These are phyloP conservation scores for Phasia obesa DNA, from an alignment of 2,888 invertebrate species.

Conservation along the genomic window DNA sequence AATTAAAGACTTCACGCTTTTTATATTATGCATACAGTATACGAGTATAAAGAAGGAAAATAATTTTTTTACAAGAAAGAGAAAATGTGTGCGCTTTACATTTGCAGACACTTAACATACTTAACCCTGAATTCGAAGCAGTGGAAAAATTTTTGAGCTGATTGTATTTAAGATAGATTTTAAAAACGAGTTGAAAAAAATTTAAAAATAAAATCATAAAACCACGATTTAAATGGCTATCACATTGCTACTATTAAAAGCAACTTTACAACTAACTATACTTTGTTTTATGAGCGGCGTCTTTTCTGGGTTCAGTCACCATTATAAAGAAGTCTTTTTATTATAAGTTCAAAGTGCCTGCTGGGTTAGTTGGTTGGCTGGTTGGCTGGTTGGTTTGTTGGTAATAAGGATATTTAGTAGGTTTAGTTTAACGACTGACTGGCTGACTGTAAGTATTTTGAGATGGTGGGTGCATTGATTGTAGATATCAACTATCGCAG, in stretches of 20 bases:
- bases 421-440: constrained; percentile 1
- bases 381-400: constrained; percentile 5
- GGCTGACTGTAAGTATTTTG: constrained; percentile 37
- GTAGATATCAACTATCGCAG: constrained; percentile 72
- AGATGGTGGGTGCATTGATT: constrained; percentile 70
- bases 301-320: constrained; percentile 34
- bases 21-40: constrained; percentile 40
- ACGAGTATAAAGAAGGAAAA: neutral
- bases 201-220: constrained; percentile 62
- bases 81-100: constrained; percentile 42
- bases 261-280: constrained; percentile 45
- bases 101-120: constrained; percentile 23
- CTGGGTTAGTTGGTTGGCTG: constrained; percentile 31
- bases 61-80: neutral
- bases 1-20: constrained; percentile 62
- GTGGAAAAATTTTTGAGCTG: constrained; percentile 12
- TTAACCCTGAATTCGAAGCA: neutral
- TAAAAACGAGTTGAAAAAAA: constrained; percentile 11
- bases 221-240: constrained; percentile 67
- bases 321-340: constrained; percentile 47
- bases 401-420: too few relatives aligned
- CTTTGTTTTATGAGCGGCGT: constrained; percentile 56
- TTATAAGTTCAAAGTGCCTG: constrained; percentile 47
- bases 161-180: constrained; percentile 12
- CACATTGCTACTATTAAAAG: constrained; percentile 53